phyloP scores from a whole-genome alignment of 2,888 invertebrate genomes.

The Adelphocoris suturalis region DNA sequence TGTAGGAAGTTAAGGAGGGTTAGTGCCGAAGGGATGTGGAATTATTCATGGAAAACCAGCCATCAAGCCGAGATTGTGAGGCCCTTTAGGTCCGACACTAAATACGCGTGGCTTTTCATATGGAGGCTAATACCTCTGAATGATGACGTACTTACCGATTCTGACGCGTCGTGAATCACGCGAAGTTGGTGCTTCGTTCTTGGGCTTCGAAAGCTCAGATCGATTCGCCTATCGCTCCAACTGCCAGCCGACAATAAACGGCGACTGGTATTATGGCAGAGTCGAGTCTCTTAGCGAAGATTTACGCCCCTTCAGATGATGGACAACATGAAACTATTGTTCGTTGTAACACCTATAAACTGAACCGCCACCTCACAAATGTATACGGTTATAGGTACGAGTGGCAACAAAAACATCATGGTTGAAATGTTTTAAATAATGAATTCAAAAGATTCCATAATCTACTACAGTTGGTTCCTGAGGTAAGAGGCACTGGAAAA shows the following conservation, averaged over 20 bases:
- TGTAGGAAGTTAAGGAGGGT: background rate
- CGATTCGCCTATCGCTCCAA: background rate
- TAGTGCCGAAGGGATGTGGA: background rate
- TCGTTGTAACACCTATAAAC: background rate
- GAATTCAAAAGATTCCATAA: no score
- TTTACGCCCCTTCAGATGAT: background rate
- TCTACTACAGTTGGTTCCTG: no score
- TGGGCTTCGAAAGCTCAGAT: conserved; percentile 9
- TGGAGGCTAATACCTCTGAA: background rate
- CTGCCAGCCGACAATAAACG: conserved; percentile 4
- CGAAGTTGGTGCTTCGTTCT: conserved; percentile 17
- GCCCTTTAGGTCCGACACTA: conserved; percentile 4
- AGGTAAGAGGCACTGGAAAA: no score
- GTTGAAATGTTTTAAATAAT: no score
- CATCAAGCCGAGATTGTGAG: background rate
- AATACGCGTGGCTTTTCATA: background rate
- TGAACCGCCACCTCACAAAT: no score
- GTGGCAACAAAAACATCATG: no score
- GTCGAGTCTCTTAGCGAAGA: conserved; percentile 25
- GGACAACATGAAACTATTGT: background rate
- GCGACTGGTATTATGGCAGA: background rate
- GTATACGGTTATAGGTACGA: no score
- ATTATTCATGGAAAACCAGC: background rate
- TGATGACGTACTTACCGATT: conserved; percentile 31
- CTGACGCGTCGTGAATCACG: conserved; percentile 39